These are phyloP conservation scores for Oedothorax gibbosus DNA, from an alignment of 1,140 invertebrate species.

Conservation along the genomic window DNA sequence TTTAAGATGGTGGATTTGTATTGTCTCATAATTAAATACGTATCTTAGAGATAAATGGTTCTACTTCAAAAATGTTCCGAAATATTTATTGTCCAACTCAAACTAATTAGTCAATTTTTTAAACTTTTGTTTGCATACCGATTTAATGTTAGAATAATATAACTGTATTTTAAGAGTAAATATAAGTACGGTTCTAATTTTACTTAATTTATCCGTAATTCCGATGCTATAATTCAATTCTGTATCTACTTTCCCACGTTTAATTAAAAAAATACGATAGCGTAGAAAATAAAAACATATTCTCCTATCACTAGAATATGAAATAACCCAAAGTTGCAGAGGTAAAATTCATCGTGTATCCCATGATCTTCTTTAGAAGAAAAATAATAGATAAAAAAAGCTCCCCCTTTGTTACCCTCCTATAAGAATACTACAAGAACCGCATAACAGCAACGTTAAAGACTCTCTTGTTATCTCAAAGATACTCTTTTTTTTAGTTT, in stretches of 20 bases:
- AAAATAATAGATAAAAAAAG: neutral
- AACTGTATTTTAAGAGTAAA: neutral
- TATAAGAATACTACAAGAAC: slow-evolving; percentile 28
- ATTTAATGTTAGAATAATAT: neutral
- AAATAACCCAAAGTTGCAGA: too few relatives aligned
- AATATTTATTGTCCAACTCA: neutral
- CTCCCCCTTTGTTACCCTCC: neutral
- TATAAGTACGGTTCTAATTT: neutral
- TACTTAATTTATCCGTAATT: neutral
- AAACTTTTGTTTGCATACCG: neutral
- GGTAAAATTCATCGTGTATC: too few relatives aligned
- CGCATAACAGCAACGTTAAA: slow-evolving; percentile 28
- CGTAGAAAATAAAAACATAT: too few relatives aligned
- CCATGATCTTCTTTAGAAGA: too few relatives aligned
- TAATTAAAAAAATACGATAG: too few relatives aligned
- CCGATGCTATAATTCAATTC: too few relatives aligned
- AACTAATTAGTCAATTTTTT: neutral
- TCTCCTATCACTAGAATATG: too few relatives aligned
- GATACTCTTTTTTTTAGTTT: neutral
- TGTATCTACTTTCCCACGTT: too few relatives aligned
- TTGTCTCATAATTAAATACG: too few relatives aligned
- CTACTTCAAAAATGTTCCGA: neutral
- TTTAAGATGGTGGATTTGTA: too few relatives aligned
- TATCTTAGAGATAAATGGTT: too few relatives aligned
- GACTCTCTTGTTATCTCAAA: slow-evolving; percentile 8